Evolutionary conservation across 2,888 invertebrate species (phyloP).

Genomic region (Epirrita christyi): DNA sequence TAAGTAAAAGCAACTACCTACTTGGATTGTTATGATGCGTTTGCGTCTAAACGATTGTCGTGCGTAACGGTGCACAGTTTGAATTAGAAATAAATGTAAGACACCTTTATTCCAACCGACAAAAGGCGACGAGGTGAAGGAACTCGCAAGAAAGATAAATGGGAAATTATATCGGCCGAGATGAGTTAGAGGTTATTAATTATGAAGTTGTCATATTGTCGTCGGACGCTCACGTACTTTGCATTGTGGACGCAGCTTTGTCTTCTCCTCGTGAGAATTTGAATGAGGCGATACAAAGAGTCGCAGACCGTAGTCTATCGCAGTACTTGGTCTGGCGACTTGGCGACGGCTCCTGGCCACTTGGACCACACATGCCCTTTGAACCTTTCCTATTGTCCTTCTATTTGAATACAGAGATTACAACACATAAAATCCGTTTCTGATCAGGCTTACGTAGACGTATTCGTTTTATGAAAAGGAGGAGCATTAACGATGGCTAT

Average conservation of each 20-base stretch:
- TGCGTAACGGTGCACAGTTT: conserved; percentile 79
- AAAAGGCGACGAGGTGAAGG: conserved; percentile 78
- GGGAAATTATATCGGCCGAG: conserved; percentile 81
- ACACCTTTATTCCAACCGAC: conserved; percentile 74
- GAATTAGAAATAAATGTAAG: conserved; percentile 77
- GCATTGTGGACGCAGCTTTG: conserved; percentile 71
- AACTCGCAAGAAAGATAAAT: conserved; percentile 76
- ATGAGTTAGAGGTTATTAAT: conserved; percentile 83
- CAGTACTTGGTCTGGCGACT: conserved; percentile 22
- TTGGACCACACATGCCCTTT: conserved; percentile 71
- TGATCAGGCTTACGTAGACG: conserved; percentile 33
- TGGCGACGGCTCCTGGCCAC: conserved; percentile 64
- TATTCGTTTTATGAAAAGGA: conserved; percentile 30
- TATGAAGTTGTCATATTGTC: conserved; percentile 82
- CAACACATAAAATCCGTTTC: conserved; percentile 39
- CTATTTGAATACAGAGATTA: conserved; percentile 43
- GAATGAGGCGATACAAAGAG: conserved; percentile 65
- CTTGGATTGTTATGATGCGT: conserved; percentile 38
- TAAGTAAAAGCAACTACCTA: conserved; percentile 32
- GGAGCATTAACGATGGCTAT: conserved; percentile 29
- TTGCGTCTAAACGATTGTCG: conserved; percentile 67
- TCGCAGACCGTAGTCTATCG: conserved; percentile 16
- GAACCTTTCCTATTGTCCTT: conserved; percentile 44
- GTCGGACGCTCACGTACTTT: conserved; percentile 70
- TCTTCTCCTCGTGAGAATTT: conserved; percentile 78